Percentiles rank a stretch among this genome's conserved stretches.
Conservation (phyloP, 2,113 vertebrate species). For the Okapia johnstoni region DNA sequence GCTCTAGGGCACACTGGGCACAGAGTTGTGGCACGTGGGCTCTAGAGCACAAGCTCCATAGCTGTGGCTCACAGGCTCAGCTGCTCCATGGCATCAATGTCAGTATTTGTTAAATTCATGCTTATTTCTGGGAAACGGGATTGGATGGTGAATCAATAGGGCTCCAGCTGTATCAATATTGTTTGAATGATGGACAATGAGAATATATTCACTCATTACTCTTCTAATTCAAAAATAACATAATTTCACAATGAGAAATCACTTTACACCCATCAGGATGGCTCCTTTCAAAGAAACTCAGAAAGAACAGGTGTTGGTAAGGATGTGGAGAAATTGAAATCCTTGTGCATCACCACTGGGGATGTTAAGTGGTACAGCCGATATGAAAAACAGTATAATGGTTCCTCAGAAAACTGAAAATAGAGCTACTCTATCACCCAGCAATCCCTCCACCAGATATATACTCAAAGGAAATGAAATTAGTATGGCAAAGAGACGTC, state of each 20-base stretch:
- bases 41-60: background rate
- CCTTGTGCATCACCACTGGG: background rate
- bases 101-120: background rate
- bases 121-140: background rate
- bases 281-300: background rate
- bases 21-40: background rate
- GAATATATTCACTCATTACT: background rate
- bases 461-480: background rate
- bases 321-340: background rate
- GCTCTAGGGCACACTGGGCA: background rate
- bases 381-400: background rate
- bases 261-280: background rate
- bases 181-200: background rate
- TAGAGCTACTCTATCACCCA: background rate
- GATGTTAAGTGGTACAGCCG: background rate
- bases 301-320: background rate
- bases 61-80: background rate
- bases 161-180: background rate
- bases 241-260: background rate
- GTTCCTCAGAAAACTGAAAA: background rate
- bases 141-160: background rate
- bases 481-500: no score
- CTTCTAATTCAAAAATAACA: background rate
- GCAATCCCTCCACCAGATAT: background rate
- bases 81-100: accelerated